These are phyloP conservation scores for Coelogynopora nodosa DNA, from an alignment of 2,888 invertebrate species.

Conservation along the genomic window DNA sequence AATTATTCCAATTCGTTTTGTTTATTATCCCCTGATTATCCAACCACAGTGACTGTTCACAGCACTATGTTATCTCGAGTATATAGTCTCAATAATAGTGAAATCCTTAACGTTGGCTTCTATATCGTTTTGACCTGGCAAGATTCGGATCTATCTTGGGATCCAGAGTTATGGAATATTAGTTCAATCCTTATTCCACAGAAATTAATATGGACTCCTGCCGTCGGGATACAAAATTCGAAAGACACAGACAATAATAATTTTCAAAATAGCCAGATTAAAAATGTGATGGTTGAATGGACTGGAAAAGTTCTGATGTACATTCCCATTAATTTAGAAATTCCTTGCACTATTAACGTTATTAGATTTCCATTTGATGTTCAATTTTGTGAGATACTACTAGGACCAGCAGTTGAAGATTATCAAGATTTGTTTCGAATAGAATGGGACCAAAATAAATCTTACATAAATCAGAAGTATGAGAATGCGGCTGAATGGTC, in stretches of 20 bases:
- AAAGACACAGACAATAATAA: neutral
- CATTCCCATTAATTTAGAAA: neutral
- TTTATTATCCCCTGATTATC: neutral
- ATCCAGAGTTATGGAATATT: neutral
- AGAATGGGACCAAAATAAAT: neutral
- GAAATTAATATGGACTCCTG: neutral
- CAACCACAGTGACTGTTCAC: neutral
- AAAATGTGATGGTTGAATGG: neutral
- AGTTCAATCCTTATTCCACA: neutral
- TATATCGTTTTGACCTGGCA: neutral
- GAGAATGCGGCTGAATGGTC: neutral
- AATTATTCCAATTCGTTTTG: neutral
- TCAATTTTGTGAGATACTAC: neutral
- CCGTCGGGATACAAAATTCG: neutral
- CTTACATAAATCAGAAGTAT: neutral
- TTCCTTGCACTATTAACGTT: neutral
- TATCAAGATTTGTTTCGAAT: neutral
- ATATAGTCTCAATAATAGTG: neutral
- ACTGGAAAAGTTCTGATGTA: neutral
- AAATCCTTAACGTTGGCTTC: neutral
- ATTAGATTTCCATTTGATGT: neutral
- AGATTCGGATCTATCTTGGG: neutral
- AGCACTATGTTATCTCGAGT: neutral
- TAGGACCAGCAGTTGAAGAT: neutral
- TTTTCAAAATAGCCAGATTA: neutral